These are phyloP conservation scores for Drosophila grimshawi DNA, from an alignment of 1,140 invertebrate species.

Conservation along the genomic window DNA sequence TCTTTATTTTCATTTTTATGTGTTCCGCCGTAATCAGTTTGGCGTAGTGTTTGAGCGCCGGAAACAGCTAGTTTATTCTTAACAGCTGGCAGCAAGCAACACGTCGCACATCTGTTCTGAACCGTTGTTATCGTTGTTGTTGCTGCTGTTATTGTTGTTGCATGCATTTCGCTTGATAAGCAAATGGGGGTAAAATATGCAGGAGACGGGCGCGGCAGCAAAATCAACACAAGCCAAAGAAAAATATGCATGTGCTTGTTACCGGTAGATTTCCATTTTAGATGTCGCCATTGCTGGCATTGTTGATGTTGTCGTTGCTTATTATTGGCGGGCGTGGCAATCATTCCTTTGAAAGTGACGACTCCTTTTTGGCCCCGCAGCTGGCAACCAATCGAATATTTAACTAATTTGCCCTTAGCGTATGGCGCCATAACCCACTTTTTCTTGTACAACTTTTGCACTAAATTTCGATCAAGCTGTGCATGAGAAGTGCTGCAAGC, in stretches of 20 bases:
- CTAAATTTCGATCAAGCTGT: constrained; percentile 66
- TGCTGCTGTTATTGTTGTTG: constrained; percentile 42
- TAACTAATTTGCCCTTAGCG: constrained; percentile 68
- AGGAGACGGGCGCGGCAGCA: constrained; percentile 26
- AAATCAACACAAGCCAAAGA: constrained; percentile 72
- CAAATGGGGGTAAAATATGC: constrained; percentile 58
- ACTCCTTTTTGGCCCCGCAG: constrained; percentile 21
- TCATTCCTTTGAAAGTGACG: neutral
- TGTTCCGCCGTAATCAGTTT: constrained; percentile 58
- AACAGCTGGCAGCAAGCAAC: constrained; percentile 57
- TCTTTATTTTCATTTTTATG: constrained; percentile 17
- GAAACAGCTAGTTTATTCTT: constrained; percentile 77
- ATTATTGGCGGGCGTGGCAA: constrained; percentile 62
- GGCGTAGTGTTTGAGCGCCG: constrained; percentile 71
- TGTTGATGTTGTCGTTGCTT: constrained; percentile 53
- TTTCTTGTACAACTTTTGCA: constrained; percentile 28
- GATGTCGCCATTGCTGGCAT: constrained; percentile 54
- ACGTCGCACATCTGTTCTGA: constrained; percentile 55
- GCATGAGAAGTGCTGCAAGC: constrained; percentile 28
- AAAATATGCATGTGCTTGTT: constrained; percentile 77
- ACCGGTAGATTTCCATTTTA: constrained; percentile 79
- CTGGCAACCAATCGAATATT: constrained; percentile 63
- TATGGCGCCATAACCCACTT: constrained; percentile 49
- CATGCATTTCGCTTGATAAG: constrained; percentile 75
- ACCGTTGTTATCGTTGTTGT: constrained; percentile 10